Conservation (phyloP, 2,113 vertebrate genomes). For the Steatornis caripensis region DNA sequence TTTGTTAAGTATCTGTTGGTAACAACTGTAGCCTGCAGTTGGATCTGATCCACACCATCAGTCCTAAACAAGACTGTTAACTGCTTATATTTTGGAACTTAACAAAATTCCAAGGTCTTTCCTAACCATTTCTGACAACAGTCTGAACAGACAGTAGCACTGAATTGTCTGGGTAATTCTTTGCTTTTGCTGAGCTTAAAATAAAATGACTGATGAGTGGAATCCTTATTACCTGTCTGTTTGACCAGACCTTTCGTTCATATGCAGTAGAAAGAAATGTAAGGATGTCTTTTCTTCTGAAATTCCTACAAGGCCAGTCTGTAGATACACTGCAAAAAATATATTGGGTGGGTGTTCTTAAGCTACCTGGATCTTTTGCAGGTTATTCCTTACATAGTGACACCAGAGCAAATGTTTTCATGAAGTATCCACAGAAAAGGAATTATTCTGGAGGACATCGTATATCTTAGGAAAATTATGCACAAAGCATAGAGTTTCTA, state of each 20-base stretch:
- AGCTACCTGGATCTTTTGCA: neutral
- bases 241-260: neutral
- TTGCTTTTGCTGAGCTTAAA: neutral
- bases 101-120: neutral
- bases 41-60: neutral
- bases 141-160: neutral
- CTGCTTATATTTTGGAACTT: neutral
- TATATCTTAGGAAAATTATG: neutral
- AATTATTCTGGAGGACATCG: neutral
- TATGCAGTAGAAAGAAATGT: neutral
- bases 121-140: neutral
- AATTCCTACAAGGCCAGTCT: neutral
- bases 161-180: neutral
- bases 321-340: neutral
- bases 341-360: neutral
- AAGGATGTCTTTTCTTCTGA: neutral
- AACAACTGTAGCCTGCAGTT: neutral
- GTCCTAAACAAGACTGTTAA: neutral
- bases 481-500: neutral
- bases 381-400: neutral
- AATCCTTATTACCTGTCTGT: neutral
- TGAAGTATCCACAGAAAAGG: neutral
- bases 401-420: neutral
- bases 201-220: neutral
- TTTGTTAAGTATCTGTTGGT: neutral